A percentile compares a stretch with the other conserved stretches of the same genome.
Evolutionary conservation across 2,888 invertebrate species (phyloP).

Genomic region (Lepidochrysops patricia): DNA sequence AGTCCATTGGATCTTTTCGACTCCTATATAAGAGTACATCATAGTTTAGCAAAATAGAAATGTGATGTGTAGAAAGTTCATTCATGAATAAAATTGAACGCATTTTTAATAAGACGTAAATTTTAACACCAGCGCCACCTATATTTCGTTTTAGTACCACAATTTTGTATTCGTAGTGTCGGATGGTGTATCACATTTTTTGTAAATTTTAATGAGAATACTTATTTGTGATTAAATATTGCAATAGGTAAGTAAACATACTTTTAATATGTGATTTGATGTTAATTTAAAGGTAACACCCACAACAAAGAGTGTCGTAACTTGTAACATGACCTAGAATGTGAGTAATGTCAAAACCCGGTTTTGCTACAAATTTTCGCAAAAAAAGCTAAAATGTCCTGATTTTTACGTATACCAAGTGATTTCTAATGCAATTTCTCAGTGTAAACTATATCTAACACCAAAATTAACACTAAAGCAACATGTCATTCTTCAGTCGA

Average conservation of each 20-base stretch:
- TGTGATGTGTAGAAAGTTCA: too few relatives aligned
- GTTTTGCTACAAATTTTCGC: conserved; percentile 55
- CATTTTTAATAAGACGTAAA: conserved; percentile 30
- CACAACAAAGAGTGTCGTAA: conserved; percentile 39
- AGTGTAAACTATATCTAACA: not conserved
- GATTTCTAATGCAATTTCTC: not conserved
- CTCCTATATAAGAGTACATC: too few relatives aligned
- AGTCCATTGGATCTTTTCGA: too few relatives aligned
- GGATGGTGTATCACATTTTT: conserved; percentile 71
- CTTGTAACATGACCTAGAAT: conserved; percentile 62
- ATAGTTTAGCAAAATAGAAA: too few relatives aligned
- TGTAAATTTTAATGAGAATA: conserved; percentile 66
- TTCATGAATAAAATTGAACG: conserved; percentile 33
- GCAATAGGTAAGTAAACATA: conserved; percentile 58
- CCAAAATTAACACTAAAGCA: conserved; percentile 28
- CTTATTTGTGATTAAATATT: conserved; percentile 60
- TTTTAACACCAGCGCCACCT: conserved; percentile 38
- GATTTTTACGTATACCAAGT: not conserved
- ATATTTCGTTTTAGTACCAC: conserved; percentile 51
- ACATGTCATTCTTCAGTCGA: conserved; percentile 30
- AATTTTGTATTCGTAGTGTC: conserved; percentile 74
- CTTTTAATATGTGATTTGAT: conserved; percentile 22
- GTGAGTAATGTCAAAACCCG: conserved; percentile 63
- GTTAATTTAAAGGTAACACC: conserved; percentile 25
- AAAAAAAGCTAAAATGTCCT: conserved; percentile 15